Evolutionary conservation across 2,888 invertebrate species (phyloP), one percentile per base, ranked within the genome.

Genomic region (Pasiphila rectangulata): DNA sequence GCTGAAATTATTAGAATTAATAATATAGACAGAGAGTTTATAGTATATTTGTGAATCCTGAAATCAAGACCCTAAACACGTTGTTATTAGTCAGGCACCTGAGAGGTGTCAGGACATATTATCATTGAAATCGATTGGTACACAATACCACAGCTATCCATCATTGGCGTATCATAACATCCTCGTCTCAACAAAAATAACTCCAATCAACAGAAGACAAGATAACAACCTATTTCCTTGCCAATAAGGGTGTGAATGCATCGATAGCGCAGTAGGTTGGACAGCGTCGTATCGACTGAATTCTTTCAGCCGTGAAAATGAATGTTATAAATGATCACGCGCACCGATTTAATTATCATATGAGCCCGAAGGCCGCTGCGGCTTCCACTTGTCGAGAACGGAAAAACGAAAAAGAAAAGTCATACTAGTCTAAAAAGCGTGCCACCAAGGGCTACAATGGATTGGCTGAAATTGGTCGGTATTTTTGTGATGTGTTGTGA

Each of bases 401-500:
- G 51, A 50, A 51, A 66, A 59, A n/a, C n/a, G 60, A 56, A 63
- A 54, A 54, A 44, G 54, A 59, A 59, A 66, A 62, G 63, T 63
- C 59, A 38, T 29, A 44, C 29, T 40, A 47, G 42, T 46, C 34
- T 27, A 19, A 44, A n/a, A n/a, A n/a, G n/a, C n/a, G n/a, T n/a
- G n/a, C 34, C 37, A 37, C 49, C 53, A 58, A 72, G 68, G 69
- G 64, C 69, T 64, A 68, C 72, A 69, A 89, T 89, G 89, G 88
- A 89, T 85, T 88, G 86, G 88, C 77, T 83, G 74, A 85, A 82
- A 80, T 83, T 87, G 89, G 89, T 89, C 85, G 86, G 89, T 89
- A 86, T 80, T 56, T 58, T 40, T 52, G 64, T 59, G 54, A 54
- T 63, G 74, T 74, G 69, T 49, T 63, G 67, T 69, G 65, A 44